These are phyloP conservation scores for Huso huso DNA, from an alignment of 2,797 vertebrate genomes.

Conservation along the genomic window DNA sequence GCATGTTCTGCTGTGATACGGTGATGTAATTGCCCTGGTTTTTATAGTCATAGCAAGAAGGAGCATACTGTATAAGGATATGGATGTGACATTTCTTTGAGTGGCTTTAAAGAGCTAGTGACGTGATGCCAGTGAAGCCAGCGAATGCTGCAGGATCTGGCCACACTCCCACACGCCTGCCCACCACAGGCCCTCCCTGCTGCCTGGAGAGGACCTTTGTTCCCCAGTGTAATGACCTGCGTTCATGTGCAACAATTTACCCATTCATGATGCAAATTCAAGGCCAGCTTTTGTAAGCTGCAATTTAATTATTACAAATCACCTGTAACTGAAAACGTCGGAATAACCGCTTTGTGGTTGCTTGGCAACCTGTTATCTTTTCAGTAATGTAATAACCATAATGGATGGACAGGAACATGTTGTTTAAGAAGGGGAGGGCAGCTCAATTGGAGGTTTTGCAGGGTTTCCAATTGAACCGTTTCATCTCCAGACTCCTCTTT, in stretches of 20 bases:
- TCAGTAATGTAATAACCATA: slow-evolving; percentile 13
- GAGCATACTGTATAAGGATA: too few species aligned
- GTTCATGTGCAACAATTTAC: slow-evolving; percentile 34
- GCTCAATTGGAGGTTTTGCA: neutral
- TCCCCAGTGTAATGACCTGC: slow-evolving; percentile 5
- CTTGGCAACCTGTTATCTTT: slow-evolving; percentile 52
- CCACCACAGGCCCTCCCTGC: slow-evolving; percentile 4
- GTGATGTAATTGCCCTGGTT: too few species aligned
- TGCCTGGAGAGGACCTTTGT: too few species aligned
- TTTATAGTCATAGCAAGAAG: too few species aligned
- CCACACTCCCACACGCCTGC: neutral
- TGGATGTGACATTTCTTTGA: too few species aligned
- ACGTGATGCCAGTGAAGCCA: too few species aligned
- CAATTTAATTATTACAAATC: slow-evolving; percentile 27
- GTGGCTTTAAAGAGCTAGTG: too few species aligned
- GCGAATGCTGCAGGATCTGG: too few species aligned
- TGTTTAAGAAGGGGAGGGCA: neutral
- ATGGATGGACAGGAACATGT: neutral
- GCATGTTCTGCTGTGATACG: too few species aligned
- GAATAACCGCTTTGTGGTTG: slow-evolving; percentile 48
- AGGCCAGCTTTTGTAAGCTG: slow-evolving; percentile 23
- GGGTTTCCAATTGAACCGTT: neutral
- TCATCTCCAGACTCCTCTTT: neutral
- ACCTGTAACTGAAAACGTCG: slow-evolving; percentile 34
- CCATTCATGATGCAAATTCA: slow-evolving; percentile 27